phyloP scores from a whole-genome alignment of 2,797 vertebrate genomes.

The Scomberomorus guttatus region DNA sequence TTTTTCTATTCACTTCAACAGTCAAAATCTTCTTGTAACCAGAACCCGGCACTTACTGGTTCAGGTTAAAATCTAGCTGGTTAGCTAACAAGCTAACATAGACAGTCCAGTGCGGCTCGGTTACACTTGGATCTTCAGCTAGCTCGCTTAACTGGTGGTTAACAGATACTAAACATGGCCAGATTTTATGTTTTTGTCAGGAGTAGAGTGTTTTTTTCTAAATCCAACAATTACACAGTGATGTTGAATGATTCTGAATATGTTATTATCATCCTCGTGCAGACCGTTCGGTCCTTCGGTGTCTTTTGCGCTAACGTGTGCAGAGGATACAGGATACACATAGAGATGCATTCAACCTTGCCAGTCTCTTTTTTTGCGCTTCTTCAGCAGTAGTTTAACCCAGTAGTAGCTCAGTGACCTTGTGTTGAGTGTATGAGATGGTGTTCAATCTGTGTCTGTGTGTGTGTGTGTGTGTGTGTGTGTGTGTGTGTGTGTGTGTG shows the following conservation, averaged over 20 bases:
- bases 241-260: background rate
- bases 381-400: constrained; percentile 38
- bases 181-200: background rate
- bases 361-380: background rate
- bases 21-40: background rate
- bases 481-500: constrained; percentile 21
- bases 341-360: background rate
- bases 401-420: constrained; percentile 64
- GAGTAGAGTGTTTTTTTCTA: too few species aligned
- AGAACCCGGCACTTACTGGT: background rate
- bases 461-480: constrained; percentile 23
- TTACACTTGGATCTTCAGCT: too few species aligned
- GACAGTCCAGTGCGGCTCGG: too few species aligned
- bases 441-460: constrained; percentile 7
- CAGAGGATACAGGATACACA: background rate
- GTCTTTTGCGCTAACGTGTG: background rate
- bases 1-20: background rate
- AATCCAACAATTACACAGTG: background rate
- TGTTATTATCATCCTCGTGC: background rate
- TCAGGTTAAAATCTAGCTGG: too few species aligned
- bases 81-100: too few species aligned
- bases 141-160: too few species aligned
- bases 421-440: constrained; percentile 23
- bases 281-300: background rate
- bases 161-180: too few species aligned